Conservation (phyloP, 92 coral and sea anemone species). For the Diadumene lineata region DNA sequence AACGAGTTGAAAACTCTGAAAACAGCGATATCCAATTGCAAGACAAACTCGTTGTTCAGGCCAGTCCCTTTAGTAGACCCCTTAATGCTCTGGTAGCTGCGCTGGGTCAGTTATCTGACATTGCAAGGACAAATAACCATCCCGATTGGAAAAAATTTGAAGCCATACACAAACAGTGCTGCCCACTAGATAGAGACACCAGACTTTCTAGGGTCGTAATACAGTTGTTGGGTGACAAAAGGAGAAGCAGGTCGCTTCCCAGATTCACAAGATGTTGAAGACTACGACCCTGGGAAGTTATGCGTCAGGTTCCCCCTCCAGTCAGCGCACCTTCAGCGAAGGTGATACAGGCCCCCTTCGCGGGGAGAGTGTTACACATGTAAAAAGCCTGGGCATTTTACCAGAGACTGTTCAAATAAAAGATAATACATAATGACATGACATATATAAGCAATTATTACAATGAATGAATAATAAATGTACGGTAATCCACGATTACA, state of each 20-base stretch:
- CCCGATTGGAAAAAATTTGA: constrained; percentile 13
- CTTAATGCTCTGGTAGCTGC: constrained; percentile 25
- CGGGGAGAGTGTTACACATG: background rate
- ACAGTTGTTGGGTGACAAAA: constrained; percentile 35
- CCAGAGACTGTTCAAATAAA: background rate
- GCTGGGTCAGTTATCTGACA: constrained; percentile 25
- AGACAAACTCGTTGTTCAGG: background rate
- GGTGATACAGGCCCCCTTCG: background rate
- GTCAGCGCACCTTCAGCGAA: background rate
- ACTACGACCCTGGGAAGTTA: background rate
- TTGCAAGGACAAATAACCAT: constrained; percentile 20
- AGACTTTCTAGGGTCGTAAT: constrained; percentile 11
- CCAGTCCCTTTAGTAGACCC: constrained; percentile 20
- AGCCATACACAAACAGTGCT: constrained; percentile 38
- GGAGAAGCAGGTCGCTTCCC: constrained; percentile 35
- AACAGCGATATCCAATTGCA: background rate
- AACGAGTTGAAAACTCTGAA: background rate
- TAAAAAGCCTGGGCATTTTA: constrained; percentile 5
- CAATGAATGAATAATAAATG: too few relatives aligned
- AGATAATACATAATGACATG: too few relatives aligned
- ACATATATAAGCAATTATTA: too few relatives aligned
- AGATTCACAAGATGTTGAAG: constrained; percentile 27
- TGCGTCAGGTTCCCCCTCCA: background rate
- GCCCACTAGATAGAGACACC: background rate
- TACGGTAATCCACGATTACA: too few relatives aligned